phyloP scores from a whole-genome alignment of 2,888 invertebrate genomes.

The Tetragonula carbonaria region DNA sequence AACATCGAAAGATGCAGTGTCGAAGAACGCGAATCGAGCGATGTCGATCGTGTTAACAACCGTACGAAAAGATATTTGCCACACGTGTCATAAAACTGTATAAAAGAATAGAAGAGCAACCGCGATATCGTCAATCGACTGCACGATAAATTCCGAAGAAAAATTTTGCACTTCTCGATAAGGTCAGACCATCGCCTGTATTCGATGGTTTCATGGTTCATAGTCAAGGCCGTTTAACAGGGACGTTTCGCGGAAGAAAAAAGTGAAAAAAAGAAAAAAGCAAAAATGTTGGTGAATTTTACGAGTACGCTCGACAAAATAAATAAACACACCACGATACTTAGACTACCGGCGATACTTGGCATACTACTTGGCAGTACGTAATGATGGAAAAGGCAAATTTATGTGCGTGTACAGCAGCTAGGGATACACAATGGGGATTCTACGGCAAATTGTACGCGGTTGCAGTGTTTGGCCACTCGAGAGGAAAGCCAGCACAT shows the following conservation, averaged over 20 bases:
- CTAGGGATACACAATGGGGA: slow-evolving; percentile 55
- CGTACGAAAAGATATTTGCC: not conserved
- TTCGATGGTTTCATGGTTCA: not conserved
- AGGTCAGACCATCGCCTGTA: not conserved
- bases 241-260: not conserved
- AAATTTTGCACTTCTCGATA: not conserved
- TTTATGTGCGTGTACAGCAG: slow-evolving; percentile 36
- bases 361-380: not conserved
- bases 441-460: slow-evolving; percentile 49
- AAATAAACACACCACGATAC: slow-evolving; percentile 70
- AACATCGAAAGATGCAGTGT: not conserved
- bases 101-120: too few relatives aligned
- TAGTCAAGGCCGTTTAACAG: not conserved
- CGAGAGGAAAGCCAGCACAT: slow-evolving; percentile 7
- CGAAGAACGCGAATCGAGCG: too few relatives aligned
- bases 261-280: slow-evolving; percentile 11
- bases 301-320: slow-evolving; percentile 75
- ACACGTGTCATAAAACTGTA: too few relatives aligned
- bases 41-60: not conserved
- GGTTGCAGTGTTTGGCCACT: slow-evolving; percentile 14
- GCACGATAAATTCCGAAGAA: not conserved
- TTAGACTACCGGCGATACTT: not conserved
- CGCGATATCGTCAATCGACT: too few relatives aligned
- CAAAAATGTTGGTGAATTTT: slow-evolving; percentile 69
- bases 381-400: slow-evolving; percentile 56